Base-by-base conservation (phyloP, 2,888 invertebrate species). In the Papilio elwesi region DNA sequence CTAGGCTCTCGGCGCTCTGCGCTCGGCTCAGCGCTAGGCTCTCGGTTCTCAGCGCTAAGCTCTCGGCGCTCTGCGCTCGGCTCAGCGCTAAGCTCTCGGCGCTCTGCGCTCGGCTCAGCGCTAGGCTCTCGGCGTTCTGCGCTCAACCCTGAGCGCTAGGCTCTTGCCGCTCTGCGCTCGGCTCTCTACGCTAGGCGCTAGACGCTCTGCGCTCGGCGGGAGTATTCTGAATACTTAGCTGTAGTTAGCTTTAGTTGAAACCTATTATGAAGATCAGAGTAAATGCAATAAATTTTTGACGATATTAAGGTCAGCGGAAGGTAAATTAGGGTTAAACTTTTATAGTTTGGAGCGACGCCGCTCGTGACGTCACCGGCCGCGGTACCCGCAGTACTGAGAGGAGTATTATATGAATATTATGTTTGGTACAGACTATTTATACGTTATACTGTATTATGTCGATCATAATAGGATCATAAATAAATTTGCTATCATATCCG, bases 401-500 rank as follows among this genome's bases (percentile, higher is more conserved):
- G 75, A 80, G 80, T 83, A 78, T 80, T 80, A 57, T 57, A 57
- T 57, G 16, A 80, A 82, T 79, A 81, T 80, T 81, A 80, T 80
- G 80, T 82, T 84, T 80, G 79, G 84, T 84, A 79, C 81, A 87
- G 83, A 85, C 82, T 79, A 81, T 80, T 80, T 83, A 70, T 74
- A 76, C 80, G 79, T 83, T 85, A 86, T 83, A 82, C 82, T 87
- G 85, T 88, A 87, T 86, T 87, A 86, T 87, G 85, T 90, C 83
- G 85, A 87, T 88, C 87, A 85, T 90, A 88, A 86, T 91, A 91
- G 86, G 87, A 83, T 89, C 88, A 83, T 79, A 82, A 89, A 90
- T 90, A 91, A 90, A 91, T 91, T 91, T 91, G 91, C 90, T 91
- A 91, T 91, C 88, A 89, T 88, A 88, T 90, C 86, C 81, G 70